phyloP scores from a whole-genome alignment of 2,797 vertebrate genomes.

The Pyrocephalus nanus region DNA sequence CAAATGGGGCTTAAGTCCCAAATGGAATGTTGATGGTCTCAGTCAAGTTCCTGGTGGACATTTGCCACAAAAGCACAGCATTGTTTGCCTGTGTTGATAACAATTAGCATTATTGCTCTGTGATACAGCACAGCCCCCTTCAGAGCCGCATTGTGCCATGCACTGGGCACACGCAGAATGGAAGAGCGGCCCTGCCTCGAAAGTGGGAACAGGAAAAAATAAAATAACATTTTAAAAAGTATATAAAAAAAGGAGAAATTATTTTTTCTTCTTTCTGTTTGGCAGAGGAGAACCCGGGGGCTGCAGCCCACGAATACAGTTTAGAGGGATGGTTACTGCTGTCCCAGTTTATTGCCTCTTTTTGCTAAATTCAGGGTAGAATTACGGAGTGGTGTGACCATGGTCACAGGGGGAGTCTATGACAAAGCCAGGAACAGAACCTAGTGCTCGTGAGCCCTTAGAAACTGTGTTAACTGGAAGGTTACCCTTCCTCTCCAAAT shows the following conservation, averaged over 20 bases:
- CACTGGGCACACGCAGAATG: not conserved
- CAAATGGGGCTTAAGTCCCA: constrained; percentile 62
- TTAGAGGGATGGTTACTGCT: not conserved
- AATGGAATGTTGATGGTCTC: constrained; percentile 58
- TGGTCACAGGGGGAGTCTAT: not conserved
- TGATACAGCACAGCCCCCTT: constrained; percentile 28
- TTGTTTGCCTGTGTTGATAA: constrained; percentile 39
- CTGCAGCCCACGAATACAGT: not conserved
- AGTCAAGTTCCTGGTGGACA: constrained; percentile 61
- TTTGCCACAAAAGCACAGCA: constrained; percentile 61
- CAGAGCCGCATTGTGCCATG: not conserved
- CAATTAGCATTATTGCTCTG: constrained; percentile 30
- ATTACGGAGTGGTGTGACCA: not conserved
- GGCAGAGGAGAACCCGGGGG: not conserved
- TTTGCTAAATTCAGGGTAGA: constrained; percentile 7
- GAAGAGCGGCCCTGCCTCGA: not conserved
- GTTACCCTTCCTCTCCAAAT: constrained; percentile 61
- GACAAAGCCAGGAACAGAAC: constrained; percentile 28
- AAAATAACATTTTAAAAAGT: no score
- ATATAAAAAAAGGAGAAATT: not conserved
- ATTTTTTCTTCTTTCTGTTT: not conserved
- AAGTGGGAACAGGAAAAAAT: not conserved
- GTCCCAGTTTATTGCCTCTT: not conserved
- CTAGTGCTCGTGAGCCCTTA: not conserved
- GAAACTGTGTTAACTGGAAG: constrained; percentile 62